A percentile compares a stretch with the other conserved stretches of the same genome.
phyloP scores from a whole-genome alignment of 2,888 invertebrate species.

The Chymomyza amoena region DNA sequence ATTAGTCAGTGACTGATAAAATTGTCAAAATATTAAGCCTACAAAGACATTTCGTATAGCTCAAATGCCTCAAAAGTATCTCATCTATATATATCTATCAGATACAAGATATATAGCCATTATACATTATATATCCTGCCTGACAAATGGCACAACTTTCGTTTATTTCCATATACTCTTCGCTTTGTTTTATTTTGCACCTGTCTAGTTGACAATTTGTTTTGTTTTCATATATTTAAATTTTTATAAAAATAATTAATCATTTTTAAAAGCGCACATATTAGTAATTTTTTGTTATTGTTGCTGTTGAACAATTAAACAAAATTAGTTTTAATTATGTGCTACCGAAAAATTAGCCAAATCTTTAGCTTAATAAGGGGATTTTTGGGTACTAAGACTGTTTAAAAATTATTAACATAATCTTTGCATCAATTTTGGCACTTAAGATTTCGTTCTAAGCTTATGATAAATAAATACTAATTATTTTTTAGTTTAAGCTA shows the following conservation, averaged over 20 bases:
- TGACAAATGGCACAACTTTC: conserved; percentile 26
- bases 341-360: conserved; percentile 34
- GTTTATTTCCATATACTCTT: conserved; percentile 16
- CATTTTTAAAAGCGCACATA: neutral
- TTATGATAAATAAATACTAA: neutral
- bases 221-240: neutral
- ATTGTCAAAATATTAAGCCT: neutral
- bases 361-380: conserved; percentile 3
- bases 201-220: conserved; percentile 36
- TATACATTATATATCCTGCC: conserved; percentile 19
- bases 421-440: conserved; percentile 2
- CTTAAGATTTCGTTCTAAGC: neutral
- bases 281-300: neutral
- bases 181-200: conserved; percentile 24
- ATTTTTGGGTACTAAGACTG: conserved; percentile 1
- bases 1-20: neutral
- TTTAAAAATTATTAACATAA: conserved; percentile 32
- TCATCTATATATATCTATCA: neutral
- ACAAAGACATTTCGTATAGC: neutral
- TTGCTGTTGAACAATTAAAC: conserved; percentile 17
- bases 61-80: neutral
- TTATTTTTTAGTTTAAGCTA: no score
- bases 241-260: conserved; percentile 2
- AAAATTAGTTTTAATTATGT: conserved; percentile 37
- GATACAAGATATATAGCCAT: neutral